Conservation (phyloP, 2,113 vertebrate genomes). For the Hyaena hyaena region DNA sequence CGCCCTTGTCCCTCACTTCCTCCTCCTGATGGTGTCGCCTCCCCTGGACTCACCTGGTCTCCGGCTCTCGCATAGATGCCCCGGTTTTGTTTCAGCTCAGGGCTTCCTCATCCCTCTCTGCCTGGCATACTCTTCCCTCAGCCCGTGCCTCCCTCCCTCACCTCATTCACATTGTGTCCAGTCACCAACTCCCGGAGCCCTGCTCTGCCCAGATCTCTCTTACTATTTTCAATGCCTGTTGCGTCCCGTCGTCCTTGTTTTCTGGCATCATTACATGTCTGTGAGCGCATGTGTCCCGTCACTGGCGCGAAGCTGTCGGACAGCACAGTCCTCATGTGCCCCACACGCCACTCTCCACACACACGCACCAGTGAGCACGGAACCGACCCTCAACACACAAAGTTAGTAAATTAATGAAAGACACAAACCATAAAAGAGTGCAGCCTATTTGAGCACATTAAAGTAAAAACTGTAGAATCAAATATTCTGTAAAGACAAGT, state of each 20-base stretch:
- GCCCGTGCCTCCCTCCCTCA: not conserved
- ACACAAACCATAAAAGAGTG: not conserved
- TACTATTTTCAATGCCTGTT: not conserved
- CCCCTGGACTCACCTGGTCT: not conserved
- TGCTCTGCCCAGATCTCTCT: not conserved
- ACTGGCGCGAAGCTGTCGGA: not conserved
- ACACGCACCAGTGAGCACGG: not conserved
- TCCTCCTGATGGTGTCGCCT: not conserved
- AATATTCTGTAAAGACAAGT: not conserved
- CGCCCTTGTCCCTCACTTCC: not conserved
- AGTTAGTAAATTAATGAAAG: not conserved
- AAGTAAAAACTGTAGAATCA: constrained; percentile 7
- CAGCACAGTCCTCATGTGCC: not conserved
- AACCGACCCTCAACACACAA: not conserved
- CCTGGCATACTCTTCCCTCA: not conserved
- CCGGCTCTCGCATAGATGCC: no score
- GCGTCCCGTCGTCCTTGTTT: not conserved
- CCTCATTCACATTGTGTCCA: not conserved
- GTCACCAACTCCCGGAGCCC: not conserved
- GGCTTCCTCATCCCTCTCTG: not conserved
- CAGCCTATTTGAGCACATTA: not conserved
- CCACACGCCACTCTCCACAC: not conserved
- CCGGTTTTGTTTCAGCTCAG: not conserved
- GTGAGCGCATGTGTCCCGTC: not conserved
- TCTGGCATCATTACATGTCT: not conserved